Evolutionary conservation across 2,113 vertebrate species (phyloP).

Genomic region (Daubentonia madagascariensis): DNA sequence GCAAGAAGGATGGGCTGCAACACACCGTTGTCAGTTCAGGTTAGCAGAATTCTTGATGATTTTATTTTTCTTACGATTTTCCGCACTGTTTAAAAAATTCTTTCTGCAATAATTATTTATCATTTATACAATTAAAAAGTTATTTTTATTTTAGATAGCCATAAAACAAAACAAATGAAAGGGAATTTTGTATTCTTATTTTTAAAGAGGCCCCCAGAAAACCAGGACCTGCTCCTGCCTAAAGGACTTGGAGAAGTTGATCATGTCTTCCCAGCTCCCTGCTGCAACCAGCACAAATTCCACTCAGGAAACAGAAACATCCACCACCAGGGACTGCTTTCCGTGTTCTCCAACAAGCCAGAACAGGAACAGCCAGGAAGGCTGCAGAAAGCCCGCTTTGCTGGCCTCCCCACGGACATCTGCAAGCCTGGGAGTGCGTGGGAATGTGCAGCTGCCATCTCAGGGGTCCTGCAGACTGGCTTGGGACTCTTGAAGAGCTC

Average conservation of each 20-base stretch:
- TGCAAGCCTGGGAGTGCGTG: not conserved
- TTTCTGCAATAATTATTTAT: not conserved
- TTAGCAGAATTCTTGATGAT: not conserved
- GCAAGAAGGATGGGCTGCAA: too few species aligned
- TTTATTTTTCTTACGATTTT: not conserved
- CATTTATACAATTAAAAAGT: not conserved
- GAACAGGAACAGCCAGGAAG: accelerated
- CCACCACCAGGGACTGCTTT: not conserved
- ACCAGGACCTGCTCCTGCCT: too few species aligned
- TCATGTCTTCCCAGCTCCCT: accelerated
- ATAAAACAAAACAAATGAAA: not conserved
- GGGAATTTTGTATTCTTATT: not conserved
- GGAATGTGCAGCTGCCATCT: too few species aligned
- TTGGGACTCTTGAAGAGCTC: accelerated
- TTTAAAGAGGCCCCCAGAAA: not conserved
- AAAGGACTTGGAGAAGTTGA: accelerated
- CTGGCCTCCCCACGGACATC: accelerated
- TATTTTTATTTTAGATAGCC: not conserved
- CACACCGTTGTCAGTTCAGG: not conserved
- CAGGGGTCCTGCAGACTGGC: too few species aligned
- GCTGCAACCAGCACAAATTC: not conserved
- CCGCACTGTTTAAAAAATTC: not conserved
- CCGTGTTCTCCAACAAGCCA: not conserved
- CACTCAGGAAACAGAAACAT: not conserved
- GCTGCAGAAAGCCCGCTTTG: accelerated